Conservation (phyloP, 2,797 vertebrate genomes). For the Chaenodraco wilsoni region DNA sequence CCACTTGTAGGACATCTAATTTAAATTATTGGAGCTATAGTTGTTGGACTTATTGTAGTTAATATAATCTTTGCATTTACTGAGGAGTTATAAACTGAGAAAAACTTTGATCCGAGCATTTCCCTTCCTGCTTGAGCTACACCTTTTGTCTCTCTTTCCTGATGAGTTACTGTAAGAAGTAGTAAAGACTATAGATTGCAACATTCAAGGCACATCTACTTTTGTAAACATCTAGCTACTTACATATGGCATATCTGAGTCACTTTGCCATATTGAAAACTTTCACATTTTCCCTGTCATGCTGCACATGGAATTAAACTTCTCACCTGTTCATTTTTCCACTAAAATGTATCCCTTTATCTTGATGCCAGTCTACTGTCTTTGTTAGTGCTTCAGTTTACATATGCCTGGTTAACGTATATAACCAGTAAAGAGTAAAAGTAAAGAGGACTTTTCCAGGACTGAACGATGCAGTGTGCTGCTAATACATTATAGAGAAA, state of each 20-base stretch:
- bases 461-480: not conserved
- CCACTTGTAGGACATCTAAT: not conserved
- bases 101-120: not conserved
- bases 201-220: not conserved
- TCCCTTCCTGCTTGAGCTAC: constrained; percentile 56
- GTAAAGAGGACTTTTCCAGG: not conserved
- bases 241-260: not conserved
- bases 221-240: not conserved
- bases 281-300: not conserved
- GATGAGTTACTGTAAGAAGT: constrained; percentile 12
- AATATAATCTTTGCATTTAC: not conserved
- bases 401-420: not conserved
- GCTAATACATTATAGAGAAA: not conserved
- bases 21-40: not conserved
- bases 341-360: not conserved
- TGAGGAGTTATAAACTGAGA: not conserved
- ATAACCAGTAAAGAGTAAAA: too few relatives aligned
- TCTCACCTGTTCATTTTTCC: not conserved
- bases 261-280: not conserved
- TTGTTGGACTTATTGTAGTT: not conserved
- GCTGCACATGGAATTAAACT: not conserved
- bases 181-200: not conserved
- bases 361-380: not conserved
- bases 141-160: not conserved
- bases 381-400: not conserved